Conservation (phyloP, 2,888 invertebrate species). For the Pecten maximus region DNA sequence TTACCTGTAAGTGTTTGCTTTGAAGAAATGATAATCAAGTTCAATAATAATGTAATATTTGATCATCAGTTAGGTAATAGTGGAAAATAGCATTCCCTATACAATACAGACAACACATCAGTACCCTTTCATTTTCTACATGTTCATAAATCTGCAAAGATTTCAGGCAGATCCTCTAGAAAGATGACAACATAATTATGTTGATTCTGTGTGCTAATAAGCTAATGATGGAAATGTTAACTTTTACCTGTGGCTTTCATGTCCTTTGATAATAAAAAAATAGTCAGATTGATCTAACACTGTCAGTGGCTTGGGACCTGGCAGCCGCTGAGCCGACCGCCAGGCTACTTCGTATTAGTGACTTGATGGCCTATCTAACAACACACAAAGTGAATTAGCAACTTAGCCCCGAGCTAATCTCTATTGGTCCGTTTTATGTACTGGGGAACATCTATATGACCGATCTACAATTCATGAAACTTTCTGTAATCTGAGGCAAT, state of each 20-base stretch:
- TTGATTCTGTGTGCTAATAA: neutral
- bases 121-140: too few relatives aligned
- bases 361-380: neutral
- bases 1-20: too few relatives aligned
- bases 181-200: neutral
- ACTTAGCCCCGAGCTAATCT: neutral
- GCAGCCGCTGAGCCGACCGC: neutral
- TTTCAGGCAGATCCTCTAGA: neutral
- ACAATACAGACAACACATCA: too few relatives aligned
- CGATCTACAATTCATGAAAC: constrained; percentile 10
- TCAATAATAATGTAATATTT: too few relatives aligned
- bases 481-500: neutral
- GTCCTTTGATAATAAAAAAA: constrained; percentile 1
- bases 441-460: neutral
- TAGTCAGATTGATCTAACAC: neutral
- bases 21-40: too few relatives aligned
- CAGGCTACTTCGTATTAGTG: neutral
- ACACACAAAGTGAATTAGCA: constrained; percentile 28
- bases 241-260: constrained; percentile 28
- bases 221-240: neutral
- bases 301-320: neutral
- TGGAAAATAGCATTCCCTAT: too few relatives aligned
- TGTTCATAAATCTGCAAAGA: too few relatives aligned
- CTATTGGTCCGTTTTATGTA: neutral
- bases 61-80: too few relatives aligned